Base-by-base conservation (phyloP, 2,888 invertebrate genomes). In the Brachyptera risi region DNA sequence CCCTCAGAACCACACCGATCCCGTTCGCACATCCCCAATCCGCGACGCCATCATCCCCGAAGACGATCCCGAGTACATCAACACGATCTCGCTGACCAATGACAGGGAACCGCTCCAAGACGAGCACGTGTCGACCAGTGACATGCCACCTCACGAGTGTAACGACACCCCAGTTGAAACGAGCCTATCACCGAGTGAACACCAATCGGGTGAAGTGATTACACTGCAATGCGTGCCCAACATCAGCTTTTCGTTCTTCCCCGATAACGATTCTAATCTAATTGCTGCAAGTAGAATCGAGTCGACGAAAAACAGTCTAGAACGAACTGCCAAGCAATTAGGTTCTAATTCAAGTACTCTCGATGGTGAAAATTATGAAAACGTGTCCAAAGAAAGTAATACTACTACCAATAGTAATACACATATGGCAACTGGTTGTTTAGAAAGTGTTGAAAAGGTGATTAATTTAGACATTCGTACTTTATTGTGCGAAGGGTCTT, bases 191-290 rank as follows among this genome's bases (percentile, higher is more conserved):
- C n/a, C n/a, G n/a, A n/a, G n/a, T n/a, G n/a, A n/a, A n/a, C n/a
- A n/a, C n/a, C n/a, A n/a, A n/a, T n/a, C n/a, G n/a, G n/a, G n/a
- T n/a, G n/a, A n/a, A n/a, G n/a, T n/a, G n/a, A n/a, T n/a, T n/a
- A n/a, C n/a, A n/a, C n/a, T n/a, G n/a, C n/a, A n/a, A 26, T 35
- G 38, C 5, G 54, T 62, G 9, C 59, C 62, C 1, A 44, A 59
- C 21, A 62, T 62, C 2, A 62, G 62, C 44, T 62, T 62, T 21
- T 62, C 62, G 5, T 62, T 62, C 38, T 58, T 62, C 49, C 35
- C 26, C 40, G 62, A 62, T 37, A 37, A 19, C 37, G 54, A 54
- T 35, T 37, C 7, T 54, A 37, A 37, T 9, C 24, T n/a, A 2
- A 17, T 15, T 13, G 13, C 51, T 31, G 21, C 27, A 17, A n/a